These are phyloP conservation scores for Cheilosia soror DNA, from an alignment of 2,888 invertebrate genomes.

Conservation along the genomic window DNA sequence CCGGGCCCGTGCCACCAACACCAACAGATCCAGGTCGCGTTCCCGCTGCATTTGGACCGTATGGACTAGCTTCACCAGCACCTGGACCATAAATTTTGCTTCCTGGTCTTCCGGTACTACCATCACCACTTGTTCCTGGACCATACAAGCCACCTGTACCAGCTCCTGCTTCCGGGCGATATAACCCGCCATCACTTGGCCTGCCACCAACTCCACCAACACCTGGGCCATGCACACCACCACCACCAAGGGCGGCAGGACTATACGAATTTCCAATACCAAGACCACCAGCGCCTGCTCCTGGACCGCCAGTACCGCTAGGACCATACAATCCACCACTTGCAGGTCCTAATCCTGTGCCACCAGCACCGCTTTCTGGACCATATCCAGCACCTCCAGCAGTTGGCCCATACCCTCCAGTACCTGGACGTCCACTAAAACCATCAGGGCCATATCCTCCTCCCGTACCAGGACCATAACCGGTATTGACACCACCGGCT, in stretches of 20 bases:
- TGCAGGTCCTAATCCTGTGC: slow-evolving; percentile 6
- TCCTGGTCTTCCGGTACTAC: too few relatives aligned
- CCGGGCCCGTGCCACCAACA: neutral
- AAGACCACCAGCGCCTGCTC: slow-evolving; percentile 2
- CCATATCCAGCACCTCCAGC: slow-evolving; percentile 56
- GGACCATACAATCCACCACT: slow-evolving; percentile 20
- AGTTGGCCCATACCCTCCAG: slow-evolving; percentile 48
- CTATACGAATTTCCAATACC: neutral
- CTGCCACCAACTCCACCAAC: slow-evolving; percentile 37
- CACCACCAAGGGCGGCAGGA: neutral
- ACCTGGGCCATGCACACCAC: slow-evolving; percentile 60
- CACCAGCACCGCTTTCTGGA: slow-evolving; percentile 32
- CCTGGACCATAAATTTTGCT: too few relatives aligned
- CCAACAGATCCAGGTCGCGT: neutral
- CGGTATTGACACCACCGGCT: slow-evolving; percentile 27
- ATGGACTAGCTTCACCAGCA: too few relatives aligned
- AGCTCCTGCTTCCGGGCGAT: too few relatives aligned
- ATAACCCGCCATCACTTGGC: too few relatives aligned
- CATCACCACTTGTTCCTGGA: too few relatives aligned
- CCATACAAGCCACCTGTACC: too few relatives aligned
- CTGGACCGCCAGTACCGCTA: slow-evolving; percentile 21
- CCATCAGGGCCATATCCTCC: slow-evolving; percentile 14
- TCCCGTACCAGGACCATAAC: slow-evolving; percentile 23
- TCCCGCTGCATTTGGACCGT: too few relatives aligned
- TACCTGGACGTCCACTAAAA: slow-evolving; percentile 49